Evolutionary conservation across 2,888 invertebrate genomes (phyloP).

Genomic region (Drosophila niveifrons): DNA sequence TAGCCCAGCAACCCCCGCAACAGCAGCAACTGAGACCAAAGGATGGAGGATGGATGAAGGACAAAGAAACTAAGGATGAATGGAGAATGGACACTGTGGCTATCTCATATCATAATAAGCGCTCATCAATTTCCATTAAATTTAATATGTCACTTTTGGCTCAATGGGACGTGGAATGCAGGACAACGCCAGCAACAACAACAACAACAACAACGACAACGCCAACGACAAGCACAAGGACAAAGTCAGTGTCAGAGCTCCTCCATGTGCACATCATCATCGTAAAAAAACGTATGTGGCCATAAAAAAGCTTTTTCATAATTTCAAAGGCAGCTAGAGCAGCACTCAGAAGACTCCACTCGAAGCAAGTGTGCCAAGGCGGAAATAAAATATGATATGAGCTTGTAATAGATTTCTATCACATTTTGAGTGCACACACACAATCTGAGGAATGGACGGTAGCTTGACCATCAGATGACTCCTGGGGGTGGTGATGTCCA

Average conservation of each 20-base stretch:
- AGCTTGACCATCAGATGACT: neutral
- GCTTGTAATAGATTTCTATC: constrained; percentile 83
- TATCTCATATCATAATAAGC: constrained; percentile 84
- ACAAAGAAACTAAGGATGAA: neutral
- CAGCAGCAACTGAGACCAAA: constrained; percentile 2
- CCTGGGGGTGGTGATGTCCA: neutral
- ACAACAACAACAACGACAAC: neutral
- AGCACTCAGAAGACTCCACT: constrained; percentile 28
- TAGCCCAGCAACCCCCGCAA: constrained; percentile 51
- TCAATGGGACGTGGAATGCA: constrained; percentile 54
- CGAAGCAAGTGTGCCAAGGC: constrained; percentile 56
- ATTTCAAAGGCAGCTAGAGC: constrained; percentile 66
- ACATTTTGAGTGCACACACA: constrained; percentile 64
- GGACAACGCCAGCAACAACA: constrained; percentile 31
- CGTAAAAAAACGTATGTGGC: constrained; percentile 74
- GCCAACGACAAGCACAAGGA: constrained; percentile 30
- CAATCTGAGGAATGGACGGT: constrained; percentile 16
- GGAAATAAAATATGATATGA: constrained; percentile 81
- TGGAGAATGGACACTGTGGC: constrained; percentile 39
- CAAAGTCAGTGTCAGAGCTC: constrained; percentile 28
- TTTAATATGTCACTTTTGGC: constrained; percentile 82
- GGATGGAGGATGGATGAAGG: constrained; percentile 20
- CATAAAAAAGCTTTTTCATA: constrained; percentile 85
- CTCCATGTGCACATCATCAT: constrained; percentile 55
- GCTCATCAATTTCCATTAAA: constrained; percentile 85